phyloP scores from a whole-genome alignment of 2,888 invertebrate genomes.

The Phlogophora meticulosa region DNA sequence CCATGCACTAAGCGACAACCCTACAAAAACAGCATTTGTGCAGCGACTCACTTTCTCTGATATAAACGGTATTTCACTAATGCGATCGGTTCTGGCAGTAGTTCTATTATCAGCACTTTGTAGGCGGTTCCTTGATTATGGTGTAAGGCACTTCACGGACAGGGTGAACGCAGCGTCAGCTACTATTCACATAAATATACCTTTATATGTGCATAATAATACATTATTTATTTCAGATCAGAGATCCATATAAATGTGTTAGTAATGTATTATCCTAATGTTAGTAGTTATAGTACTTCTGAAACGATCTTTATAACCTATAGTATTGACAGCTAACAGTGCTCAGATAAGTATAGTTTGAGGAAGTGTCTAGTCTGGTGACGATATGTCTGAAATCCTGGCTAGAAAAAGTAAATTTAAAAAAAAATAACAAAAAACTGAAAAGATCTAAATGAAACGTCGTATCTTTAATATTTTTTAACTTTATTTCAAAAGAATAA shows the following conservation, averaged over 20 bases:
- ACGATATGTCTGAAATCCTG: no score
- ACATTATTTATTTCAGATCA: no score
- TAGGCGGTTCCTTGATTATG: slow-evolving; percentile 45
- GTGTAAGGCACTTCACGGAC: slow-evolving; percentile 21
- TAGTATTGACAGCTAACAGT: background rate
- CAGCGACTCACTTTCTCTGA: slow-evolving; percentile 49
- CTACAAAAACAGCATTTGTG: slow-evolving; percentile 23
- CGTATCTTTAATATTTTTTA: no score
- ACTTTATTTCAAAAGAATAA: no score
- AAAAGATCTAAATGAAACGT: no score
- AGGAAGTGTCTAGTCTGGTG: background rate
- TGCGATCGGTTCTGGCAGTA: slow-evolving; percentile 47
- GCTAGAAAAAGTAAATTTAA: no score
- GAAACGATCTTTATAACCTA: background rate
- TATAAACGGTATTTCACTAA: slow-evolving; percentile 58
- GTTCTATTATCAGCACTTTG: slow-evolving; percentile 55
- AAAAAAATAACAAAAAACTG: no score
- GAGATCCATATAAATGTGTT: no score
- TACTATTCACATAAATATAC: slow-evolving; percentile 29
- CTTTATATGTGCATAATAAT: no score
- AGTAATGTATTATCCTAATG: no score
- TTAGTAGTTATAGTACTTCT: background rate
- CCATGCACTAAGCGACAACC: slow-evolving; percentile 16
- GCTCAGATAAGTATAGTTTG: background rate
- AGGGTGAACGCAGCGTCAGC: slow-evolving; percentile 8